Conservation (phyloP, 1,140 invertebrate species). For the Lordiphosa clarofinis region DNA sequence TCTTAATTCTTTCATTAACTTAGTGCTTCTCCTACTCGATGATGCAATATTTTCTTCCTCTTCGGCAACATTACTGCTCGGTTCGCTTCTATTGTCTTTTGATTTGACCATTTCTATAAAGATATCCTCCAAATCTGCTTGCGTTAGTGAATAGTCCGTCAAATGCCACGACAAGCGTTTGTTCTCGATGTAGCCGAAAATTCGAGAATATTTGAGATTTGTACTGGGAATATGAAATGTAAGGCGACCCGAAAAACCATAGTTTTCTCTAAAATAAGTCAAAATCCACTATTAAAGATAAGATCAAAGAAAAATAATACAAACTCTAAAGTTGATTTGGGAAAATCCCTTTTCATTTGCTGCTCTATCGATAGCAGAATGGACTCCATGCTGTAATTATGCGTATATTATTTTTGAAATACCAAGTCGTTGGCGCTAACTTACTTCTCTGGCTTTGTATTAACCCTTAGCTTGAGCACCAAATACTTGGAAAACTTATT, state of each 20-base stretch:
- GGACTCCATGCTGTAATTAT: slow-evolving; percentile 1
- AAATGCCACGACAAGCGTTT: slow-evolving; percentile 82
- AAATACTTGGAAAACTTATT: slow-evolving; percentile 85
- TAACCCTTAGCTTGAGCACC: slow-evolving; percentile 14
- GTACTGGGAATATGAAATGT: slow-evolving; percentile 85
- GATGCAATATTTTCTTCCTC: no score
- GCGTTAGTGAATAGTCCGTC: slow-evolving; percentile 90
- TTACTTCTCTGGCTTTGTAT: not conserved
- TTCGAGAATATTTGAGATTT: slow-evolving; percentile 83
- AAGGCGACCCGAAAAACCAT: slow-evolving; percentile 79
- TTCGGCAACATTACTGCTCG: no score
- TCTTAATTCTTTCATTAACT: no score
- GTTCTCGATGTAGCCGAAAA: slow-evolving; percentile 87
- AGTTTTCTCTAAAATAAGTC: slow-evolving; percentile 78
- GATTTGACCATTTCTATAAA: slow-evolving; percentile 68
- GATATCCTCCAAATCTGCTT: slow-evolving; percentile 90
- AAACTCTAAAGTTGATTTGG: slow-evolving; percentile 52
- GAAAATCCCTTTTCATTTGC: not conserved
- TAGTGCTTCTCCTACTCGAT: no score
- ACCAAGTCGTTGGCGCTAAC: not conserved
- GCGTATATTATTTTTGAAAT: not conserved
- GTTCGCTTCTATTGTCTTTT: not conserved
- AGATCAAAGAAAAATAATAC: slow-evolving; percentile 49
- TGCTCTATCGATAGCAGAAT: slow-evolving; percentile 2
- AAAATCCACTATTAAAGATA: not conserved